phyloP scores from a whole-genome alignment of 1,140 invertebrate species.

The Trachelipus rathkii region DNA sequence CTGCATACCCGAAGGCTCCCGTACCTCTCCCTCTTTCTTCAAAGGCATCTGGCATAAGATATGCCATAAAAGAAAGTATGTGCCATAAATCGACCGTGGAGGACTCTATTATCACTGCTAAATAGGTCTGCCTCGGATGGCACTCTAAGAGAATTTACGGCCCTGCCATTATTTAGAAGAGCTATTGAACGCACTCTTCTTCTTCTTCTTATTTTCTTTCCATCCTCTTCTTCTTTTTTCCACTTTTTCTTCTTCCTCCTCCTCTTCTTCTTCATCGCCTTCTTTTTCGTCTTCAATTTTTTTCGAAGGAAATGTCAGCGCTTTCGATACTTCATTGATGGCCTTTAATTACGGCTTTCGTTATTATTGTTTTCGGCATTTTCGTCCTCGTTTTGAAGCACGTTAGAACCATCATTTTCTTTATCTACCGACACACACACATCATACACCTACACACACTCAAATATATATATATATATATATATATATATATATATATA shows the following conservation, averaged over 20 bases:
- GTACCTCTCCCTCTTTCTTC: background rate
- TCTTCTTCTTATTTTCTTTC: too few species aligned
- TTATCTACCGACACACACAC: background rate
- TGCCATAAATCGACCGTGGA: background rate
- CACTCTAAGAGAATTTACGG: background rate
- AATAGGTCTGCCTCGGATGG: conserved; percentile 7
- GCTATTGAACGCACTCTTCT: background rate
- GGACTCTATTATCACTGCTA: conserved; percentile 6
- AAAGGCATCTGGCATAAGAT: conserved; percentile 7
- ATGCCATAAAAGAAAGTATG: conserved; percentile 11
- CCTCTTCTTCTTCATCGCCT: background rate
- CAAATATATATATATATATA: background rate
- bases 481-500: conserved; percentile 6
- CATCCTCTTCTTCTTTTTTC: background rate
- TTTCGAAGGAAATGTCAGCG: background rate
- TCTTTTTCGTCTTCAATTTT: background rate
- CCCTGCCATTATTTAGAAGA: background rate
- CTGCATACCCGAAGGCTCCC: background rate
- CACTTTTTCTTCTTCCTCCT: background rate
- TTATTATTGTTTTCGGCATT: background rate
- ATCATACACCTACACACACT: too few species aligned
- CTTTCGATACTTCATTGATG: background rate
- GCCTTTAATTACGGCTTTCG: background rate
- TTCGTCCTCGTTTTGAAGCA: background rate
- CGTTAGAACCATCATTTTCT: background rate